phyloP scores from a whole-genome alignment of 1,140 invertebrate species.

The Holotrichia oblita region DNA sequence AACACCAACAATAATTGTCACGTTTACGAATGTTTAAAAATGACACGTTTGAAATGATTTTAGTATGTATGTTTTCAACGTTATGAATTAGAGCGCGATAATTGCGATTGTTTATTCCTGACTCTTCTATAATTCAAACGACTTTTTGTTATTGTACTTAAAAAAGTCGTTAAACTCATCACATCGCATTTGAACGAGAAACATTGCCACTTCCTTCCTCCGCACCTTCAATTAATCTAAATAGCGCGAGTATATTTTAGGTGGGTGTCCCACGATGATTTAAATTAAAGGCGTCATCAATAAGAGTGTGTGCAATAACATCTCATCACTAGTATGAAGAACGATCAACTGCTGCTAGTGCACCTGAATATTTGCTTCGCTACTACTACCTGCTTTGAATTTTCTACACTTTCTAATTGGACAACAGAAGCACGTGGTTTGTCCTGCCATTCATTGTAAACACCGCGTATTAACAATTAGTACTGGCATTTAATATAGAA shows the following conservation, averaged over 20 bases:
- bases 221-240: background rate
- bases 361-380: slow-evolving; percentile 16
- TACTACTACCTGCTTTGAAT: slow-evolving; percentile 18
- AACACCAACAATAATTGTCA: too few relatives aligned
- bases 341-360: slow-evolving; percentile 28
- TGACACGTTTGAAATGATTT: background rate
- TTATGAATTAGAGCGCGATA: slow-evolving; percentile 18
- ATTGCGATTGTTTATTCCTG: slow-evolving; percentile 10
- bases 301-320: background rate
- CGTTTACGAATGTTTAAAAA: too few relatives aligned
- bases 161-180: background rate
- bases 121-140: background rate
- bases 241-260: background rate
- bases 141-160: background rate
- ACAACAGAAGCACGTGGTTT: slow-evolving; percentile 30
- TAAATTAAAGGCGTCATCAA: slow-evolving; percentile 2
- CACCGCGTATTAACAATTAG: slow-evolving; percentile 1
- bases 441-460: background rate
- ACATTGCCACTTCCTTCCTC: background rate
- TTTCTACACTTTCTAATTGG: slow-evolving; percentile 33
- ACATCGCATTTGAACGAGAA: background rate
- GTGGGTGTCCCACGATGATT: background rate
- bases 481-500: background rate
- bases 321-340: slow-evolving; percentile 28
- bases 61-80: background rate